Evolutionary conservation across 1,140 invertebrate genomes (phyloP), one percentile per base, ranked within the genome.

Genomic region (Zaprionus taronus): DNA sequence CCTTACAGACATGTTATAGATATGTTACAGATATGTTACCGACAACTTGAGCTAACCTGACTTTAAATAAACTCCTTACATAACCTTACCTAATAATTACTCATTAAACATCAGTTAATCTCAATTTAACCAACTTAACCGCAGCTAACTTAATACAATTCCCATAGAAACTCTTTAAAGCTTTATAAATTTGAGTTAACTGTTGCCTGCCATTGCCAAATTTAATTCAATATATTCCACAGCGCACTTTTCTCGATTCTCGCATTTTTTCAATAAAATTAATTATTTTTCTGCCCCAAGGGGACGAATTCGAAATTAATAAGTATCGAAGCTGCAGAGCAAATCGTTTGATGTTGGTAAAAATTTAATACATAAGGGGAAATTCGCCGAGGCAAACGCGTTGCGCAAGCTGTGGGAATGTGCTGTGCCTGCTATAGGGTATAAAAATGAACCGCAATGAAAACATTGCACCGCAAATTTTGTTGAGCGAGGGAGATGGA

Each of bases 381-480:
- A 24, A 14, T 24, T 15, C 24, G 28, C 4, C 0, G 14, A 5
- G 22, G 22, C 24, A 20, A 47, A 22, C 26, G 12, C 15, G 22
- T 14, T 36, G 15, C 15, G 17, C 31, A 44, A 73, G 49, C 26
- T 20, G 22, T 51, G 24, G 1, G n/a, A 11, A 68, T 44, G 31
- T 41, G 20, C 12, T 62, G 44, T 31, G 38, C 7, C 51, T 49
- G 24, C 53, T 12, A 31, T 58, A 80, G 72, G 24, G 62, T 70
- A 74, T 61, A 41, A 62, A 68, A 36, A 51, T 57, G 26, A 65
- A 77, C 67, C 68, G 68, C 68, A 77, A 72, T 67, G 65, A 65
- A 75, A 75, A 70, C 55, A 75, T 69, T 36, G 65, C 72, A 47
- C 65, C 57, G 47, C 72, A 74, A 74, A 69, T 73, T 56, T 68